A percentile compares a stretch with the other conserved stretches of the same genome.
Evolutionary conservation across 2,888 invertebrate genomes (phyloP).

Genomic region (Andrena camellia): DNA sequence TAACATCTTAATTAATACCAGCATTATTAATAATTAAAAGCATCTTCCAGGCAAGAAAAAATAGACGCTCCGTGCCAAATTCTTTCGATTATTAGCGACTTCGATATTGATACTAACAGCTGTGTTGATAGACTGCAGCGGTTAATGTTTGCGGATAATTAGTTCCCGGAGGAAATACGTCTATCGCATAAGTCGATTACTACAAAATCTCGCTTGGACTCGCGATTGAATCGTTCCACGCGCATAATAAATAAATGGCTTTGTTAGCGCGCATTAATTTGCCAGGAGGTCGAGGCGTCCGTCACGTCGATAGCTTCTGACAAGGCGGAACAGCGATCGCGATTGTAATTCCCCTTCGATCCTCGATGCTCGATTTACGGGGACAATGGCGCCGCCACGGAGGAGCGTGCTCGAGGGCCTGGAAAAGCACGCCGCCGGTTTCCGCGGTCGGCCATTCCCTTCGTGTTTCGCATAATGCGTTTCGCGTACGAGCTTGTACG

Average conservation of each 20-base stretch:
- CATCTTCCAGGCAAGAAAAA: neutral
- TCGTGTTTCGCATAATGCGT: constrained; percentile 60
- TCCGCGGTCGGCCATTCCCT: constrained; percentile 21
- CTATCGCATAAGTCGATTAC: neutral
- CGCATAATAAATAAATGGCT: constrained; percentile 1
- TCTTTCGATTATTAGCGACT: neutral
- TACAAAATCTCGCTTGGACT: neutral
- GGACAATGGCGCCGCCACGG: constrained; percentile 30
- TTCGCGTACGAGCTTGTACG: constrained; percentile 16
- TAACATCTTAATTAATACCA: constrained; percentile 22
- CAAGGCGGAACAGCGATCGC: neutral
- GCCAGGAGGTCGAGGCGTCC: too few relatives aligned
- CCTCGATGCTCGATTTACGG: constrained; percentile 37
- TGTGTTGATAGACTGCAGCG: neutral
- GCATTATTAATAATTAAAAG: neutral
- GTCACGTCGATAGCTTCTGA: neutral
- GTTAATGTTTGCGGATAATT: neutral
- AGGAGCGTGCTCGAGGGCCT: constrained; percentile 6
- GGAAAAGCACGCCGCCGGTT: constrained; percentile 1
- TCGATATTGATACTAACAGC: constrained; percentile 2
- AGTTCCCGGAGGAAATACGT: neutral
- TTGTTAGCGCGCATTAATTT: too few relatives aligned
- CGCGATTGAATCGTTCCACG: constrained; percentile 8
- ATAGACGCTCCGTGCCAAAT: neutral
- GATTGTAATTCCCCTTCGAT: neutral